These are phyloP conservation scores for Andrena camellia DNA, from an alignment of 2,888 invertebrate species.

Conservation along the genomic window DNA sequence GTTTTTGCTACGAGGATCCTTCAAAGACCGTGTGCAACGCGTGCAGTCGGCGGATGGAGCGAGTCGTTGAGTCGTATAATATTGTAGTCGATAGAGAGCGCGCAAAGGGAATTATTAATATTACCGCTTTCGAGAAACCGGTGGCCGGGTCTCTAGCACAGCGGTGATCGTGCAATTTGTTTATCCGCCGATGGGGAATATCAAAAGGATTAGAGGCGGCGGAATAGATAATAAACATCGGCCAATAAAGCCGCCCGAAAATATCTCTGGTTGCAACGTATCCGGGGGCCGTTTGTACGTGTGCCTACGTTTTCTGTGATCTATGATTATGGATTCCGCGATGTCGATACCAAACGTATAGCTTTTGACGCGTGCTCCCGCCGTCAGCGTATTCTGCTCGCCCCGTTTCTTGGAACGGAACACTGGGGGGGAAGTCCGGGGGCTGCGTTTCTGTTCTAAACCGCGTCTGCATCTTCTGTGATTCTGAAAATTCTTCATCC, in stretches of 20 bases:
- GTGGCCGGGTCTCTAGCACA: constrained; percentile 38
- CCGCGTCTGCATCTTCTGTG: constrained; percentile 13
- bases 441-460: constrained; percentile 33
- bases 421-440: constrained; percentile 17
- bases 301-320: constrained; percentile 63
- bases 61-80: constrained; percentile 54
- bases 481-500: not conserved
- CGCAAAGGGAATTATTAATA: constrained; percentile 78
- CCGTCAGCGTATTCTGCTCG: constrained; percentile 12
- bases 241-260: constrained; percentile 81
- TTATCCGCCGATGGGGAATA: constrained; percentile 79
- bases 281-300: constrained; percentile 42
- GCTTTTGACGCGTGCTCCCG: constrained; percentile 53
- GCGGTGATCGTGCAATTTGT: constrained; percentile 80
- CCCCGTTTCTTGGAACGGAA: constrained; percentile 44
- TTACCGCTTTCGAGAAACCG: constrained; percentile 76
- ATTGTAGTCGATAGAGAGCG: constrained; percentile 66
- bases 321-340: constrained; percentile 79
- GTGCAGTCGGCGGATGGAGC: constrained; percentile 40
- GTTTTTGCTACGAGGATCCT: constrained; percentile 72
- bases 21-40: constrained; percentile 27
- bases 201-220: constrained; percentile 82
- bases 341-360: constrained; percentile 65
- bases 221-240: constrained; percentile 82
- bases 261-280: constrained; percentile 72